Conservation (phyloP, 2,113 vertebrate genomes). For the Tringa solitaria region DNA sequence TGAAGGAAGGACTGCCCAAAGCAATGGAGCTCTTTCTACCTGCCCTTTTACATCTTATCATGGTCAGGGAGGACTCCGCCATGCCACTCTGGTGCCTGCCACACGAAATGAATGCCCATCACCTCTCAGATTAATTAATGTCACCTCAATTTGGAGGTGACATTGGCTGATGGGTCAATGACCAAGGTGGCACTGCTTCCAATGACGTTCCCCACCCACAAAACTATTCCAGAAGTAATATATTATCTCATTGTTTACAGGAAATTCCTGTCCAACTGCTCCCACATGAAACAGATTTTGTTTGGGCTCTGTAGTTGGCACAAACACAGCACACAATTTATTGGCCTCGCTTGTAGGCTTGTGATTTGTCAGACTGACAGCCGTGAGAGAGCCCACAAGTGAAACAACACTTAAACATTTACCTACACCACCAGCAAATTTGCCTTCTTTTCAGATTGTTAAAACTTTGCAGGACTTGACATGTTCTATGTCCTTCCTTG, state of each 20-base stretch:
- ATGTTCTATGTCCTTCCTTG: not conserved
- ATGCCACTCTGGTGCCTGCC: not conserved
- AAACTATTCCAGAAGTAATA: not conserved
- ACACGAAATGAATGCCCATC: not conserved
- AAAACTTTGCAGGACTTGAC: not conserved
- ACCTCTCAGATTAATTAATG: not conserved
- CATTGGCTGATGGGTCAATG: not conserved
- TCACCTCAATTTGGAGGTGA: not conserved
- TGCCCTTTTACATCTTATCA: not conserved
- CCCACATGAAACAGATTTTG: not conserved
- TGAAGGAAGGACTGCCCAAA: not conserved
- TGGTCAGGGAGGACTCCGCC: not conserved
- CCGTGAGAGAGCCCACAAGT: not conserved
- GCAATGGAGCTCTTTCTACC: not conserved
- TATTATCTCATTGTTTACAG: not conserved
- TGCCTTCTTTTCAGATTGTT: not conserved
- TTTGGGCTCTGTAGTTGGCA: not conserved
- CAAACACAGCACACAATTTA: not conserved
- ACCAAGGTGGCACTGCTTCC: not conserved
- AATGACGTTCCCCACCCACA: not conserved
- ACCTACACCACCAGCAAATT: not conserved
- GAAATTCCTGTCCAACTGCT: not conserved
- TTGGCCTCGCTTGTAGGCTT: not conserved
- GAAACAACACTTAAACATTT: not conserved
- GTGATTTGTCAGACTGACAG: not conserved